Evolutionary conservation across 2,888 invertebrate genomes (phyloP), one percentile per base, ranked within the genome.

Genomic region (Trachelus stipa): DNA sequence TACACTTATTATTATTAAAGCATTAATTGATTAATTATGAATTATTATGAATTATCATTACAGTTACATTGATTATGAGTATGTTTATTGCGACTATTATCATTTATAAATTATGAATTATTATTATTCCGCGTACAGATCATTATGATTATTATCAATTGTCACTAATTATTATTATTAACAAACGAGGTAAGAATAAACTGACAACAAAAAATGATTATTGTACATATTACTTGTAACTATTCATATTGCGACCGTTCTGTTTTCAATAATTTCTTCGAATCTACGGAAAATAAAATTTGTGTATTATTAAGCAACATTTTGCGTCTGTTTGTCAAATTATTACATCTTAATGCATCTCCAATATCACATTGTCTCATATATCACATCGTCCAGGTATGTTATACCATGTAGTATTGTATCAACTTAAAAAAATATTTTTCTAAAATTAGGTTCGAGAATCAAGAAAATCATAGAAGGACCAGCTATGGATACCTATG

Each of bases 181-280:
- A 87, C 85, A 85, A 86, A 81, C 83, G 80, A 81, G 80, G 84
- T 83, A 85, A 83, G 80, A 82, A 76, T 77, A 81, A 79, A 77
- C 73, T 74, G 81, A 81, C 75, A 76, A 76, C 76, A 74, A 76
- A 73, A 76, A 76, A 73, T 81, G 87, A 87, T 92, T 92, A 91
- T 91, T 92, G 92, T 93, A 93, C 90, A 92, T 92, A 91, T 88
- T 90, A 92, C 90, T 92, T 92, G 92, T 92, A 92, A 92, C 91
- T 92, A 92, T 92, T 92, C 92, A 92, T 92, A 92, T 92, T 92
- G 92, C 92, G 85, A 92, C 91, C 91, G 91, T 92, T 92, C 89
- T 92, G 91, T 92, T 92, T 91, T 91, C 91, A 90, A 92, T 92
- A 88, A 91, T 92, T 92, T 92, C 91, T 89, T 91, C 91, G 90